These are phyloP conservation scores for Chroicocephalus ridibundus DNA, from an alignment of 2,113 vertebrate species.

Conservation along the genomic window DNA sequence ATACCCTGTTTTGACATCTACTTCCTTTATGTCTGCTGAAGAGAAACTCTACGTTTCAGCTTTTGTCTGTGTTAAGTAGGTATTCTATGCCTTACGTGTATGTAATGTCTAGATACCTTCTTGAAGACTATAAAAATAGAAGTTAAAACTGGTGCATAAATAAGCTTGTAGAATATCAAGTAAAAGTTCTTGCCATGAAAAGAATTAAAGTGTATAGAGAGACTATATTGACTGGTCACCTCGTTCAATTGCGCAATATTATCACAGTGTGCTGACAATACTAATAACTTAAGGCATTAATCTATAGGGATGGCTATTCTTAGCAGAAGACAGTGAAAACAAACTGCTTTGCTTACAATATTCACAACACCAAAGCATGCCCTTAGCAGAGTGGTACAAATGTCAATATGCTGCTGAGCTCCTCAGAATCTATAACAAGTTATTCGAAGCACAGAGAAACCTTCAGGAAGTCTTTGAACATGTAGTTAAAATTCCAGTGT, in stretches of 20 bases:
- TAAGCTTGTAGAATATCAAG: not conserved
- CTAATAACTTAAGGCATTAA: not conserved
- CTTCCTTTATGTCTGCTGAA: not conserved
- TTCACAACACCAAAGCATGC: not conserved
- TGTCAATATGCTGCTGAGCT: constrained; percentile 10
- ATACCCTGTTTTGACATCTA: not conserved
- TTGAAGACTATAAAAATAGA: not conserved
- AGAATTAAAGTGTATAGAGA: not conserved
- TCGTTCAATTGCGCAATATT: not conserved
- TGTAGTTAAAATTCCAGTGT: not conserved
- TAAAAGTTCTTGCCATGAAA: not conserved
- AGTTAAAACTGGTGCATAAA: not conserved
- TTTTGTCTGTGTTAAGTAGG: not conserved
- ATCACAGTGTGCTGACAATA: constrained; percentile 29
- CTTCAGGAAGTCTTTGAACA: constrained; percentile 6
- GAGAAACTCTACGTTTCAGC: not conserved
- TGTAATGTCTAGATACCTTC: not conserved
- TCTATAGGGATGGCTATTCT: constrained; percentile 23
- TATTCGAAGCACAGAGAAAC: not conserved
- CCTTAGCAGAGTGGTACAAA: constrained; percentile 4
- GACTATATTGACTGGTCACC: not conserved
- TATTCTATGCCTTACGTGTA: not conserved
- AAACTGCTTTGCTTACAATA: constrained; percentile 24
- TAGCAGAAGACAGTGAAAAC: constrained; percentile 25
- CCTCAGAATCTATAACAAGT: not conserved